These are phyloP conservation scores for Pseudorhombus dupliciocellatus DNA, from an alignment of 2,113 vertebrate species.

Conservation along the genomic window DNA sequence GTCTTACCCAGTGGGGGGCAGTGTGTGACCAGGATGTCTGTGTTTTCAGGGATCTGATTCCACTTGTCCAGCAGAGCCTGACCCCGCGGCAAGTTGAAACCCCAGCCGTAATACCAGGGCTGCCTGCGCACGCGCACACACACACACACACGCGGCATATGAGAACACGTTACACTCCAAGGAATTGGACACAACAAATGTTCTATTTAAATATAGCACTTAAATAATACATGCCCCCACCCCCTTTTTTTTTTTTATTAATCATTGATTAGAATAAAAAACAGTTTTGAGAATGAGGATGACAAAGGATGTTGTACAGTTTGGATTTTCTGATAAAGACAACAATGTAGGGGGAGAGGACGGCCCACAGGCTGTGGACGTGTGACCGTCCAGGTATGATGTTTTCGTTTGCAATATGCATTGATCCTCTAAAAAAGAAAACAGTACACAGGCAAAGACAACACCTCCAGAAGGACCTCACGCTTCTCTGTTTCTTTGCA, in stretches of 20 bases:
- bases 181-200: no score
- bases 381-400: no score
- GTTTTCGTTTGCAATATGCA: no score
- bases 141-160: not conserved
- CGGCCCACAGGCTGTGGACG: no score
- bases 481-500: not conserved
- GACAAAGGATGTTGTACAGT: no score
- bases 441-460: not conserved
- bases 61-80: conserved; percentile 97
- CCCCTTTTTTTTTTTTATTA: no score
- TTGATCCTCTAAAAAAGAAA: not conserved
- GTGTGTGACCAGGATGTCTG: conserved; percentile 95
- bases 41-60: conserved; percentile 95
- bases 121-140: conserved; percentile 82
- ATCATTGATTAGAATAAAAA: no score
- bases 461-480: conserved; percentile 2
- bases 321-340: no score
- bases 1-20: conserved; percentile 94
- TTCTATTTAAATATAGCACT: no score
- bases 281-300: no score
- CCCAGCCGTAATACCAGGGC: conserved; percentile 99
- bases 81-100: conserved; percentile 94
- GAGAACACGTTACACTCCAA: not conserved
- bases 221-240: no score
- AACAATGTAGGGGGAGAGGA: no score